phyloP scores from a whole-genome alignment of 2,797 vertebrate genomes.

The Pangasius macronema region DNA sequence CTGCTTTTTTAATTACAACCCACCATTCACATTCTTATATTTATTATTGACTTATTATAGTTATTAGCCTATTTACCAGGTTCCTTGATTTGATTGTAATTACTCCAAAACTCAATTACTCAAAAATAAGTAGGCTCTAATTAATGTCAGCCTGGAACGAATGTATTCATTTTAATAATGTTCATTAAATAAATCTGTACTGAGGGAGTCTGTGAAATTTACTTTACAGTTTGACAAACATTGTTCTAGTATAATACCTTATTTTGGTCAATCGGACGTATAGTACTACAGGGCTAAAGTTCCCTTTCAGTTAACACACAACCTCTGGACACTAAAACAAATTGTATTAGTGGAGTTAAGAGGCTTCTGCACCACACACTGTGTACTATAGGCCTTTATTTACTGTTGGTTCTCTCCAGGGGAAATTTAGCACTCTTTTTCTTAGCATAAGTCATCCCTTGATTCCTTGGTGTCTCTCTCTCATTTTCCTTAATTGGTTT shows the following conservation, averaged over 20 bases:
- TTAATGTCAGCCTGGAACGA: not conserved
- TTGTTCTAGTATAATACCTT: not conserved
- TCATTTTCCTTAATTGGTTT: not conserved
- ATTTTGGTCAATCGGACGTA: not conserved
- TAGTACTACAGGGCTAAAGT: not conserved
- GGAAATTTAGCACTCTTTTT: not conserved
- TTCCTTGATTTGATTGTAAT: not conserved
- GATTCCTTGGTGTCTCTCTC: not conserved
- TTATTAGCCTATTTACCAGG: not conserved
- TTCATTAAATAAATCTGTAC: not conserved
- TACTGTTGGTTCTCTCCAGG: not conserved
- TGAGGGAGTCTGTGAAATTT: not conserved
- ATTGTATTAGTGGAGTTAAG: not conserved
- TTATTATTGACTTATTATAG: conserved; percentile 3
- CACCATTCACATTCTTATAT: not conserved
- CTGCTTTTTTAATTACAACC: conserved; percentile 5
- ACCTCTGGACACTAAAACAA: not conserved
- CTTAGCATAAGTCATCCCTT: not conserved
- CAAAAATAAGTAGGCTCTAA: not conserved
- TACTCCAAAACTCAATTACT: not conserved
- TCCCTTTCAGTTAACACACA: not conserved
- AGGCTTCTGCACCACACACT: not conserved
- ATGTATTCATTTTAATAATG: not conserved
- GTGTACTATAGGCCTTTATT: not conserved
- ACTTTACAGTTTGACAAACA: not conserved